Evolutionary conservation across 2,797 vertebrate species (phyloP), one percentile per base, ranked within the genome.

Genomic region (Kryptopterus vitreolus): DNA sequence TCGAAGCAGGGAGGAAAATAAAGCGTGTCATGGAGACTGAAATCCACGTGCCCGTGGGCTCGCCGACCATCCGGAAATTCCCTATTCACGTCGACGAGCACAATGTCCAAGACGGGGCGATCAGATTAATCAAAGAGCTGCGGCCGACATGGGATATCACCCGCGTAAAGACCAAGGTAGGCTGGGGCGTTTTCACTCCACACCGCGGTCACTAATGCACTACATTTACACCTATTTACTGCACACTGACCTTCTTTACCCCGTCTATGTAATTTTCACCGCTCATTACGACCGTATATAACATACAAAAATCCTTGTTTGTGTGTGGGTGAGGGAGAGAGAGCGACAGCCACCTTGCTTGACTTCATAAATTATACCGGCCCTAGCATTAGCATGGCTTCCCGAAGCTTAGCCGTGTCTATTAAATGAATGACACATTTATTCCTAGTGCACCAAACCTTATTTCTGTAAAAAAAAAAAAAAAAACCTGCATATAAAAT

Each of bases 71-170:
- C 48, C 89, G 87, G 35, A 94, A 92, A 88, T 91, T 95, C 4
- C 88, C 89, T 16, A 86, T 96, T 82, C 93, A 92, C 26, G 95
- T 97, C 85, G 95, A 96, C 35, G 96, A 95, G 43, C 93, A 94
- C 81, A 88, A 94, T 76, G 94, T 96, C 58, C 91, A 89, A 20
- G 94, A 94, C 2, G 97, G 97, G 0, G 96, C 96, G 46, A 91
- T 98, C 91, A 90, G 92, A 89, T 92, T 98, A 70, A 93, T 98
- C n/a, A 94, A 92, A 84, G 93, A 95, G 89, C 94, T 98, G 81
- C 93, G 96, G 88, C 96, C 97, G 24, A 87, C 88, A 58, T 98
- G 97, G 97, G 93, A 95, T 31, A 57, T 85, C 26, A 87, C 86
- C 81, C 88, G 78, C 9, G 93, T 97, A 87, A 93, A 91, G 77